Percentiles rank a stretch among this genome's conserved stretches.
Evolutionary conservation across 64 coral and sea anemone genomes (phyloP).

Genomic region (Pocillopora damicornis): DNA sequence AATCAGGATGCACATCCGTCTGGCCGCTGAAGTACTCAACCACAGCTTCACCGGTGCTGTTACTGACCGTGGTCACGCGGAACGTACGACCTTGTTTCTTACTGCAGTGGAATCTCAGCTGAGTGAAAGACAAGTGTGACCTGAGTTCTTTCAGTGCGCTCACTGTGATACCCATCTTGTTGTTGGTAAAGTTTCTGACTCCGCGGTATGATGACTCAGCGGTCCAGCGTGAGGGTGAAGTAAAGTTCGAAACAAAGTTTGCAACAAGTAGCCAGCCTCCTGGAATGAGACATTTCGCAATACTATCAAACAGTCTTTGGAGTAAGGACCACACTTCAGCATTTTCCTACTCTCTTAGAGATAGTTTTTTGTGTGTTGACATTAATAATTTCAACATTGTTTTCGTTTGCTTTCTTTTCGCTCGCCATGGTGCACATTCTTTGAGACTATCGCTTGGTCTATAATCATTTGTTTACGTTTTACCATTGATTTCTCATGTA

Average conservation of each 20-base stretch:
- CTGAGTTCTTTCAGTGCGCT: slow-evolving; percentile 1
- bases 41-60: slow-evolving; percentile 14
- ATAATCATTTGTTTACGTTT: too few species aligned
- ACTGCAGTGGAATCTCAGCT: slow-evolving; percentile 35
- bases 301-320: too few species aligned
- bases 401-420: too few species aligned
- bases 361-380: too few species aligned
- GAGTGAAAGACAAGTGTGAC: slow-evolving; percentile 12
- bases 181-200: slow-evolving; percentile 5
- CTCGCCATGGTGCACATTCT: too few species aligned
- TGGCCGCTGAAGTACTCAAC: slow-evolving; percentile 3
- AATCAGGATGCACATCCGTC: background rate
- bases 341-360: too few species aligned
- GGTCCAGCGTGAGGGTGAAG: background rate
- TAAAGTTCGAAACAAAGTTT: background rate
- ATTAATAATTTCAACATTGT: too few species aligned
- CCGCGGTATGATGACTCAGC: background rate
- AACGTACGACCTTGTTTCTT: background rate
- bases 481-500: too few species aligned
- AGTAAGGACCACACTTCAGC: too few species aligned
- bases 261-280: background rate
- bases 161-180: background rate
- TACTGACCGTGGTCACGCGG: background rate
- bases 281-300: background rate
- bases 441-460: background rate